These are phyloP conservation scores for Neoscelio sp. DNA, from an alignment of 2,888 invertebrate species.

Conservation along the genomic window DNA sequence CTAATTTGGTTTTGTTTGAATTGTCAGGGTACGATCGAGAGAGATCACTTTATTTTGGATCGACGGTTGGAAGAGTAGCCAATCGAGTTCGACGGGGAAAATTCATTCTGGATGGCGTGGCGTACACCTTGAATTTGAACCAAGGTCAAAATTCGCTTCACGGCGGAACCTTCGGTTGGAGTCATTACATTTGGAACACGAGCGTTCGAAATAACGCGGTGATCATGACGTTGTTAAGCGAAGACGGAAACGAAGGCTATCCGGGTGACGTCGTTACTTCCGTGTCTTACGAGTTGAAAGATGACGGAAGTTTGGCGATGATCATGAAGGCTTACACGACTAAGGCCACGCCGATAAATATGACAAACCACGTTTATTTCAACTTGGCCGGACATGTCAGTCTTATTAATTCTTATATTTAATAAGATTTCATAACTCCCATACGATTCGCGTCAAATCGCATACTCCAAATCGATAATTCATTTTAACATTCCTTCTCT, in stretches of 20 bases:
- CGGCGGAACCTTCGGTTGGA: constrained; percentile 89
- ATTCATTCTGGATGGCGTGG: constrained; percentile 87
- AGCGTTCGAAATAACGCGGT: constrained; percentile 83
- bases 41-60: constrained; percentile 89
- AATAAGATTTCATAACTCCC: too few relatives aligned
- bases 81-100: constrained; percentile 91
- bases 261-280: constrained; percentile 92
- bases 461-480: too few relatives aligned
- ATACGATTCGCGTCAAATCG: too few relatives aligned
- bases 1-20: not conserved
- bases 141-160: constrained; percentile 89
- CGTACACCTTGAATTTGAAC: constrained; percentile 89
- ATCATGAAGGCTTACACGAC: constrained; percentile 90
- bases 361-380: constrained; percentile 95
- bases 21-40: constrained; percentile 47
- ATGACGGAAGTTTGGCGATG: constrained; percentile 90
- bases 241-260: constrained; percentile 93
- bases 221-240: constrained; percentile 89
- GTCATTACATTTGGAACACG: constrained; percentile 65
- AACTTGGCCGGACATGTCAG: constrained; percentile 97
- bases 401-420: too few relatives aligned
- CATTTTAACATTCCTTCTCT: too few relatives aligned
- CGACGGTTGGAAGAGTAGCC: constrained; percentile 93
- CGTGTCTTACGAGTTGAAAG: constrained; percentile 89
- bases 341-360: constrained; percentile 93